Conservation (phyloP, 53 echinoderm and acorn worm genomes). For the Henricia sp. region DNA sequence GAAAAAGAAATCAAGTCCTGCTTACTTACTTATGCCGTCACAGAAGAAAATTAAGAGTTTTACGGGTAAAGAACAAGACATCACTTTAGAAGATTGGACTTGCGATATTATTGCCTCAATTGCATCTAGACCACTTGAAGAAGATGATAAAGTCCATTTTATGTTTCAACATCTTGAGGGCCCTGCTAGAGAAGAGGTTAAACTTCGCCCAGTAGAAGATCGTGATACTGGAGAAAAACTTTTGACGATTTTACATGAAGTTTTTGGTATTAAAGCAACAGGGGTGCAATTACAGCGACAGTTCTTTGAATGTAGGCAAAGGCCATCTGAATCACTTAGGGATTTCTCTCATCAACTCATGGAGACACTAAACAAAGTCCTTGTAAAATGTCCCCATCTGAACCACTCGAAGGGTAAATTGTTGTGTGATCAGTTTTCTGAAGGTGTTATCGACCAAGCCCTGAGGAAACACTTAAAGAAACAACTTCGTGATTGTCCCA, state of each 20-base stretch:
- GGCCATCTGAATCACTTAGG: neutral
- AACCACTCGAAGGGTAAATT: neutral
- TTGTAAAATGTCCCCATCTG: conserved; percentile 3
- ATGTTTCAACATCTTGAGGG: conserved; percentile 21
- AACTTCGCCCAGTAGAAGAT: neutral
- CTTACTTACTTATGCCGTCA: conserved; percentile 9
- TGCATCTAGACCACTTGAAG: conserved; percentile 1
- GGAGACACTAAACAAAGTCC: neutral
- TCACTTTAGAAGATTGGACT: conserved; percentile 1
- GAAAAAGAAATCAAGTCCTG: neutral
- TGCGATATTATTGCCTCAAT: conserved; percentile 3
- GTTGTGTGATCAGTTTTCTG: conserved; percentile 23
- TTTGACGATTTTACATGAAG: neutral
- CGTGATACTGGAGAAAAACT: conserved; percentile 8
- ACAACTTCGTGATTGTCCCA: neutral
- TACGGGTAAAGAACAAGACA: neutral
- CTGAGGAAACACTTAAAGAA: conserved; percentile 5
- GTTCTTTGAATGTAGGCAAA: conserved; percentile 24
- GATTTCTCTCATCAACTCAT: conserved; percentile 7
- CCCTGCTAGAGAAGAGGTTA: neutral
- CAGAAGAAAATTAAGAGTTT: conserved; percentile 8
- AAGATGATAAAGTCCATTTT: conserved; percentile 4
- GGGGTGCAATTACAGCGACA: conserved; percentile 1
- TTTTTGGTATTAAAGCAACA: neutral
- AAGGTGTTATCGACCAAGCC: neutral